These are phyloP conservation scores for Dryadula phaetusa DNA, from an alignment of 2,888 invertebrate species.

Conservation along the genomic window DNA sequence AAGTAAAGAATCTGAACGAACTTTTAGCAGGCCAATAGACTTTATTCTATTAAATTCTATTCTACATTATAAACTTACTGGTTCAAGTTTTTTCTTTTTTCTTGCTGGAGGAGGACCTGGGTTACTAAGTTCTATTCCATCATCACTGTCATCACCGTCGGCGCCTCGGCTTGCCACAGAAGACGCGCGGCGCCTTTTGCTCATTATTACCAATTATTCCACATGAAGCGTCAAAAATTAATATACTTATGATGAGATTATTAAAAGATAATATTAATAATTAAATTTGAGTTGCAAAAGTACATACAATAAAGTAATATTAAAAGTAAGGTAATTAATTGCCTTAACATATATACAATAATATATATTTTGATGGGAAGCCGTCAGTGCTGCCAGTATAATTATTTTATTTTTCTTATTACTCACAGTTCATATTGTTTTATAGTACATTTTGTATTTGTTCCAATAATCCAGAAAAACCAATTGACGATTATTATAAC, in stretches of 20 bases:
- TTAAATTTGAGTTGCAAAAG: not conserved
- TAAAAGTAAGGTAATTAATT: not conserved
- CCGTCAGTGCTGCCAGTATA: conserved; percentile 10
- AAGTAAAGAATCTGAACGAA: not conserved
- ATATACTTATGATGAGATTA: not conserved
- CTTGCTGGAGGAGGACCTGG: conserved; percentile 78
- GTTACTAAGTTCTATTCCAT: conserved; percentile 79
- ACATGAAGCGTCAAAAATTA: not conserved
- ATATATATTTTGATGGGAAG: conserved; percentile 28
- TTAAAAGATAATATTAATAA: not conserved
- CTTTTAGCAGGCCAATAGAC: not conserved
- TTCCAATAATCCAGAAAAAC: no score
- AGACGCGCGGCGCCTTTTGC: conserved; percentile 92
- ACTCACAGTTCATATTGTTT: no score
- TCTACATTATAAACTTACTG: conserved; percentile 73
- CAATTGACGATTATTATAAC: no score
- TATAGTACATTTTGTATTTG: no score
- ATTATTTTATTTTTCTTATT: not conserved
- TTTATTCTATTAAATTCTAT: not conserved
- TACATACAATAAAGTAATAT: not conserved
- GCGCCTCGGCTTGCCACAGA: conserved; percentile 91
- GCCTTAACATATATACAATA: not conserved
- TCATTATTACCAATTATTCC: conserved; percentile 75
- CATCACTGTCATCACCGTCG: conserved; percentile 89
- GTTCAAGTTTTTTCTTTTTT: conserved; percentile 89